Evolutionary conservation across 2,888 invertebrate species (phyloP), one percentile per base, ranked within the genome.

Genomic region (Hydraecia micacea): DNA sequence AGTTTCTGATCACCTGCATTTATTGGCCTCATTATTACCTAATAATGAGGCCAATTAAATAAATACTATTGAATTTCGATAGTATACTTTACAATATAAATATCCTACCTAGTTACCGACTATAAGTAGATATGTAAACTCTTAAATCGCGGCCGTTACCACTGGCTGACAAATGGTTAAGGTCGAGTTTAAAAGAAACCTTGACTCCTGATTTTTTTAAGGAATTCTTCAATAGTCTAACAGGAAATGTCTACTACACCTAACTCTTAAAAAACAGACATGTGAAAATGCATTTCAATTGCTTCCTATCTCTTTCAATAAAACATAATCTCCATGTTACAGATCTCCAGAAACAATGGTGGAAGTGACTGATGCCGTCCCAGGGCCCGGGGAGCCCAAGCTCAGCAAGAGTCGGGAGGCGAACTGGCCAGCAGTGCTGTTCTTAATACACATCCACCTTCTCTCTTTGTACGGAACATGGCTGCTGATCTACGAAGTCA

Each of bases 361-460:
- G 65, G 84, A 83, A 58, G 68, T 78, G 63, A 74, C 39, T 39
- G 80, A 86, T 15, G 79, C 73, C 7, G 55, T 52, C 28, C 65
- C 85, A n/a, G 73, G 60, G n/a, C n/a, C 73, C 9, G 79, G 75
- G 58, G 79, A 80, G 66, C 21, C 65, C 3, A 68, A 72, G 49
- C 91, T 93, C 18, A 94, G 94, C 88, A 93, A 91, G 79, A 97
- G 97, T 85, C 95, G 98, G 28, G 98, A 98, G 82, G 97, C 97
- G 0, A 96, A 97, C 90, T 98, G 98, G 98, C 97, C 97, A 0
- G 96, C 97, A 28, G 98, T 98, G 0, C 96, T 98, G 0, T 97
- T 98, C 92, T 98, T 98, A 91, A 97, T 98, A 79, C 98, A 98
- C 93, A 93, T 98, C 8, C 98, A 98, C 89, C 96, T 98, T 2